Percentiles rank a stretch among this genome's conserved stretches.
Conservation (phyloP, 1,140 invertebrate species). For the Zeugodacus cucurbitae region DNA sequence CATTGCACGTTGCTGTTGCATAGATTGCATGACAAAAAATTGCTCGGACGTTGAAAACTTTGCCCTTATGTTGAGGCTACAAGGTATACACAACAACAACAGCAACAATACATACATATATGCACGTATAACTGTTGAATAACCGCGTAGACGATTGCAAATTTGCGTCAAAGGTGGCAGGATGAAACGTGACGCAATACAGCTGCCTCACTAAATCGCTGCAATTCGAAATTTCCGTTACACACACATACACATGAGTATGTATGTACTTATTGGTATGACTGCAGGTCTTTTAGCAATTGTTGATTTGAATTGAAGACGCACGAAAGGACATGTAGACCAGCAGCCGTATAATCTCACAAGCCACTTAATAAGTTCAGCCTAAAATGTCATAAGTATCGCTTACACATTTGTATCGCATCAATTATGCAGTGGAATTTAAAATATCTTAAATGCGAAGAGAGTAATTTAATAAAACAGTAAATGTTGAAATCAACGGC, state of each 20-base stretch:
- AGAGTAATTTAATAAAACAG: neutral
- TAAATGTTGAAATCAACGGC: neutral
- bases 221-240: neutral
- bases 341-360: neutral
- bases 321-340: neutral
- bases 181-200: slow-evolving; percentile 13
- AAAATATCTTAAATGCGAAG: neutral
- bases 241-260: neutral
- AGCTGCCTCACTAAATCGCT: neutral
- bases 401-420: neutral
- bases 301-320: neutral
- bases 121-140: neutral
- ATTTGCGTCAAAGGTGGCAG: slow-evolving; percentile 15
- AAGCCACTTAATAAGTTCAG: neutral
- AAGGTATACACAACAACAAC: neutral
- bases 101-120: neutral
- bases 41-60: neutral
- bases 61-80: neutral
- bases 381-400: too few species aligned
- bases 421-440: neutral
- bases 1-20: slow-evolving; percentile 18
- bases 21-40: neutral
- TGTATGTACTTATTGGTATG: neutral
- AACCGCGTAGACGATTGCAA: neutral
- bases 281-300: neutral